Percentiles rank a stretch among this genome's conserved stretches.
These are phyloP conservation scores for Synaphobranchus kaupii DNA, from an alignment of 2,797 vertebrate species.

Conservation along the genomic window DNA sequence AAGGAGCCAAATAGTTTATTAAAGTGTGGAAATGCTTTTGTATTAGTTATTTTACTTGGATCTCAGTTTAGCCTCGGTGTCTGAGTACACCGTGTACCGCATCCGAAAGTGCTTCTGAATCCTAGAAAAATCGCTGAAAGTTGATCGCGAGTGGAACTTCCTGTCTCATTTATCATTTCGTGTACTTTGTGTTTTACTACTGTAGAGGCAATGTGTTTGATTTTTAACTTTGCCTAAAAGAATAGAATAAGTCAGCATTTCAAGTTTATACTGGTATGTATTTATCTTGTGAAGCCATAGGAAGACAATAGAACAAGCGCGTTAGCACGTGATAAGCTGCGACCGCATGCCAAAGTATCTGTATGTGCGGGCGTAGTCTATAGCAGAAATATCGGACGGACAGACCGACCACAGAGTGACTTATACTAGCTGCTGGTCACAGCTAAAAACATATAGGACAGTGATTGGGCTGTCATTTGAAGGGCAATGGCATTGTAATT, in stretches of 20 bases:
- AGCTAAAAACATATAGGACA: background rate
- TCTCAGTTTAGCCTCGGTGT: background rate
- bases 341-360: too few relatives aligned
- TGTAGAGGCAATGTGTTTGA: background rate
- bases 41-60: too few relatives aligned
- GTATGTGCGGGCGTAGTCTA: too few relatives aligned
- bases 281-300: background rate
- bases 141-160: background rate
- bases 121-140: background rate
- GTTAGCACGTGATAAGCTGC: too few relatives aligned
- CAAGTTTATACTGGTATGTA: background rate
- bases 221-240: background rate
- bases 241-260: background rate
- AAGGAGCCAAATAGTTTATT: background rate
- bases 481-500: background rate
- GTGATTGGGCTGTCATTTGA: background rate
- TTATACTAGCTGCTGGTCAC: too few relatives aligned
- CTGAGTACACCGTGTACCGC: background rate
- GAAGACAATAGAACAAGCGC: background rate
- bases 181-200: background rate
- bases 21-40: background rate
- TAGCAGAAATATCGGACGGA: too few relatives aligned
- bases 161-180: background rate
- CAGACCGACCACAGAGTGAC: too few relatives aligned
- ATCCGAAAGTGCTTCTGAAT: background rate